Evolutionary conservation across 1,140 invertebrate species (phyloP), one percentile per base, ranked within the genome.

Genomic region (Neodiprion fabricii): DNA sequence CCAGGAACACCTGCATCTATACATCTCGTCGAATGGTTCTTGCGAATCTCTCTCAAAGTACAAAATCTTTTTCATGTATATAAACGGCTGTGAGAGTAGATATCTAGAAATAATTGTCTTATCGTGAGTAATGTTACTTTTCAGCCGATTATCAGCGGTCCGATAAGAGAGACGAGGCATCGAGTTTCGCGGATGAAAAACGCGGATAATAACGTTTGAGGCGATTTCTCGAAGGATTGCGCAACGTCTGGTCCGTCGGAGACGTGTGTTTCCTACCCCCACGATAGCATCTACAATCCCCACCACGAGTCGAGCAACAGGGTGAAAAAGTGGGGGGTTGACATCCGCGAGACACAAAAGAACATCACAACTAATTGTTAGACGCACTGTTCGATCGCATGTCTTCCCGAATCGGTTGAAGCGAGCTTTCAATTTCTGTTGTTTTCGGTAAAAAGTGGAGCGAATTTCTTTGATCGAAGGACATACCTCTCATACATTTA

Each of bases 321-420:
- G n/a, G 70, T 69, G 50, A 47, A 65, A 28, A 40, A 66, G 50
- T 23, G 65, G 12, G 28, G 28, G 12, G 67, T 78, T 80, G 80
- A 77, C 70, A 65, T 72, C 69, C 79, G 79, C 79, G 76, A 80
- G 80, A 81, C 72, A 76, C 77, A 67, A 74, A 74, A 61, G 72
- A 69, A 70, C 40, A 76, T 65, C 75, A 14, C 48, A 23, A 75
- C 70, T 78, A 78, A 78, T 78, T 78, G 75, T 72, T 73, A 47
- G 53, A 69, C 72, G 75, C 77, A 69, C 70, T 73, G 67, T 70
- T 71, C 77, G 72, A 78, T 28, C 72, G 69, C 75, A 76, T 78
- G 77, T 78, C 77, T 67, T 68, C 71, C 75, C 67, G 23, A 53
- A 77, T 76, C 70, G 66, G 71, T 75, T 71, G 69, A 61, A 77